Percentiles rank a stretch among this genome's conserved stretches.
These are phyloP conservation scores for Erpornis zantholeuca DNA, from an alignment of 2,113 vertebrate species.

Conservation along the genomic window DNA sequence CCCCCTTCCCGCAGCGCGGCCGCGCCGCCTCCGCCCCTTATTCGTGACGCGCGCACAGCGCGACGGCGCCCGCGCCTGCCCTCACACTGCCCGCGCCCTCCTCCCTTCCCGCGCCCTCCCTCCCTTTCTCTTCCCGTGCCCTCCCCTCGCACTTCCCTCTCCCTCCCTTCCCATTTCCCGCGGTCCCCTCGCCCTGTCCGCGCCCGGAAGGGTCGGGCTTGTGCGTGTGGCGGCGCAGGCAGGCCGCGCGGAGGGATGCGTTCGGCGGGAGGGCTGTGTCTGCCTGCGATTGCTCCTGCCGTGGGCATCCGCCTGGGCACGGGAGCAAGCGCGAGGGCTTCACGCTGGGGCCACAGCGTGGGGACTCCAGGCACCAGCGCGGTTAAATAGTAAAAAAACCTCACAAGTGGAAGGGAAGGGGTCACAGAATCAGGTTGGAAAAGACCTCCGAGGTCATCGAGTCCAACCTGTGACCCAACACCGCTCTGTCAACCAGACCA, in stretches of 20 bases:
- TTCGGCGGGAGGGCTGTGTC: accelerated
- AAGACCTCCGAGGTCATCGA: background rate
- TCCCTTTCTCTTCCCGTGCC: background rate
- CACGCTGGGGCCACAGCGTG: accelerated
- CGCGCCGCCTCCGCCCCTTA: background rate
- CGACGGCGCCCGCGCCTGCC: background rate
- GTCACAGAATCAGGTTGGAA: too few relatives aligned
- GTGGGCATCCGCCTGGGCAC: accelerated
- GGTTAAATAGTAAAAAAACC: background rate
- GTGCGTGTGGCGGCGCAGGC: accelerated
- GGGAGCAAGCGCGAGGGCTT: too few relatives aligned
- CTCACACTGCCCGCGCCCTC: background rate
- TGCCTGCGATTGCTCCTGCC: background rate
- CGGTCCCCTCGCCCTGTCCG: too few relatives aligned
- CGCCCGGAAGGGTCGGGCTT: too few relatives aligned
- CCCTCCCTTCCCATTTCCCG: too few relatives aligned
- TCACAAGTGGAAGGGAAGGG: background rate
- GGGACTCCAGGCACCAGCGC: too few relatives aligned
- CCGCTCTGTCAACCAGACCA: accelerated
- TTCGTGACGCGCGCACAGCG: background rate
- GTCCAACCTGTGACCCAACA: too few relatives aligned
- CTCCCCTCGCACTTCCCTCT: background rate
- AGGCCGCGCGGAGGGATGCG: accelerated
- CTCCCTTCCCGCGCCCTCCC: background rate
- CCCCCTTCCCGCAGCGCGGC: background rate